Evolutionary conservation across 30 jellyfish, hydroid and myxozoan genomes (phyloP).

Genomic region (Nemopilema nomurai): DNA sequence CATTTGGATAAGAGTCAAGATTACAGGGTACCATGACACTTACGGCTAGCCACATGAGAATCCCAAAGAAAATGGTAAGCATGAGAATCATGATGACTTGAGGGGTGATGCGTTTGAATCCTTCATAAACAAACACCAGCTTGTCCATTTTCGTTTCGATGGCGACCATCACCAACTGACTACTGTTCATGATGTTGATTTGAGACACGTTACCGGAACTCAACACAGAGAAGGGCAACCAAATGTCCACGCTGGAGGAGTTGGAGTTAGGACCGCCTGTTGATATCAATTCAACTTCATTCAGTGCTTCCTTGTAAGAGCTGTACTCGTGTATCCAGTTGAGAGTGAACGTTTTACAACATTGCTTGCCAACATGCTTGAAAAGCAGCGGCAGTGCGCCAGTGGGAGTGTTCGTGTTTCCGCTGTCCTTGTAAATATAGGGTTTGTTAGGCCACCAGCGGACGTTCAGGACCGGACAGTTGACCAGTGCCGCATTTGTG

Average conservation of each 20-base stretch:
- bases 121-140: constrained; percentile 14
- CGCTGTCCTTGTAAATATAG: constrained; percentile 4
- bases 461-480: constrained; percentile 33
- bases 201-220: constrained; percentile 2
- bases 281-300: not conserved
- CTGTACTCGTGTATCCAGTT: constrained; percentile 12
- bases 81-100: constrained; percentile 62
- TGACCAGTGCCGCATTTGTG: not conserved
- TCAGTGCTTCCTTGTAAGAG: constrained; percentile 11
- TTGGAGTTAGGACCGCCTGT: not conserved
- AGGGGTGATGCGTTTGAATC: constrained; percentile 53
- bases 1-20: too few relatives aligned
- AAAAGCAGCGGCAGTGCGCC: constrained; percentile 35
- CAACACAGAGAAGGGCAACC: constrained; percentile 55
- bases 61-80: constrained; percentile 64
- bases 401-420: not conserved
- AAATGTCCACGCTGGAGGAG: constrained; percentile 4
- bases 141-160: constrained; percentile 19
- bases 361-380: constrained; percentile 18
- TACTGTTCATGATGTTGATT: constrained; percentile 18
- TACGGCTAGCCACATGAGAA: constrained; percentile 76
- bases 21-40: constrained; percentile 8
- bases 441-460: constrained; percentile 52
- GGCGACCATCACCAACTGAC: constrained; percentile 19
- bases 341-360: constrained; percentile 15